A percentile compares a stretch with the other conserved stretches of the same genome.
Evolutionary conservation across 2,797 vertebrate species (phyloP).

Genomic region (Ataeniobius toweri): DNA sequence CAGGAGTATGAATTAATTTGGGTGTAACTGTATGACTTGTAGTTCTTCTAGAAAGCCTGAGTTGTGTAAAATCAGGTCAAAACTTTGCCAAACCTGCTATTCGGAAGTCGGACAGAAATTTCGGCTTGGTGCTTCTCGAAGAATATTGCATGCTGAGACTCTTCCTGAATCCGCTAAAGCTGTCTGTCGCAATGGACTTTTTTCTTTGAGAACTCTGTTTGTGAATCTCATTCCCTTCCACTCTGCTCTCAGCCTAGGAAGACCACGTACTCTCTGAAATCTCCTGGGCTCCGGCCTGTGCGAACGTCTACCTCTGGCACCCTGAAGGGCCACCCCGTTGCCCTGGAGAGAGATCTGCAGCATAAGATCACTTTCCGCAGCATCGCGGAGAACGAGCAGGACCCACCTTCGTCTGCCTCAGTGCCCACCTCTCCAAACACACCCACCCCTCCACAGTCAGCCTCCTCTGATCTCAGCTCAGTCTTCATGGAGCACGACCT

Average conservation of each 20-base stretch:
- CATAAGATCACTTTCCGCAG: slow-evolving; percentile 96
- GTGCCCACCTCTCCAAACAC: slow-evolving; percentile 94
- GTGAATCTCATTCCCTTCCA: background rate
- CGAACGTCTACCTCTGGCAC: slow-evolving; percentile 88
- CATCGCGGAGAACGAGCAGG: slow-evolving; percentile 90
- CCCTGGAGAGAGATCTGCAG: slow-evolving; percentile 92
- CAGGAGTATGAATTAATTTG: background rate
- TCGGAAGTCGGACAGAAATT: background rate
- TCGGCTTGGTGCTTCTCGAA: background rate
- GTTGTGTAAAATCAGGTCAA: too few relatives aligned
- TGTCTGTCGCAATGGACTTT: background rate
- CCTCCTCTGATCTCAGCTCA: slow-evolving; percentile 88
- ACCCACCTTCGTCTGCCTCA: slow-evolving; percentile 76
- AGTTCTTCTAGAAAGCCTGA: too few relatives aligned
- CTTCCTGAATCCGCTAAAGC: background rate
- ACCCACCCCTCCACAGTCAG: slow-evolving; percentile 90
- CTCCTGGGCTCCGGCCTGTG: slow-evolving; percentile 92
- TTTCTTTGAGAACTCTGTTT: background rate
- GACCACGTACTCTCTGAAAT: slow-evolving; percentile 91
- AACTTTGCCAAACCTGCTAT: background rate
- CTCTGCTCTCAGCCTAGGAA: slow-evolving; percentile 86
- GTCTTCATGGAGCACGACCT: slow-evolving; percentile 91
- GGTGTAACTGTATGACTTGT: background rate
- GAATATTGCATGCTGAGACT: background rate
- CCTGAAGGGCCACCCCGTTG: slow-evolving; percentile 88